These are phyloP conservation scores for Arrhopalites spinosus DNA, from an alignment of 2,888 invertebrate genomes.

Conservation along the genomic window DNA sequence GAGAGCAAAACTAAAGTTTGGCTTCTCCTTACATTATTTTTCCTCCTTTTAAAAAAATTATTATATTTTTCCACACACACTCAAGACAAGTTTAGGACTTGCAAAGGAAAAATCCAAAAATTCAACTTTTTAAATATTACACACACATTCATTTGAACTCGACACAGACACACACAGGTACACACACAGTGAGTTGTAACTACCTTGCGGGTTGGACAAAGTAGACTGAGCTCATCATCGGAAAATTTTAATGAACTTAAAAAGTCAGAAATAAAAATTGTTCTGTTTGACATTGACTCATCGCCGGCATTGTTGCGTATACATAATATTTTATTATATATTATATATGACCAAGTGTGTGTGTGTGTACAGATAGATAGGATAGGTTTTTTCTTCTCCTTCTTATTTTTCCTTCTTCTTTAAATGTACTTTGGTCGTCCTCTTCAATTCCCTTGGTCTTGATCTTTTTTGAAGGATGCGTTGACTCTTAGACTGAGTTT, in stretches of 20 bases:
- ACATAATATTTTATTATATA: no score
- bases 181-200: background rate
- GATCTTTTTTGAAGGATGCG: background rate
- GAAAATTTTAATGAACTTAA: conserved; percentile 16
- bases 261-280: conserved; percentile 15
- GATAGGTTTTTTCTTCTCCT: background rate
- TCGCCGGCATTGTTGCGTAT: background rate
- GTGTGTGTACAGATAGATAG: no score
- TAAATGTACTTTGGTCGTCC: background rate
- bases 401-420: background rate
- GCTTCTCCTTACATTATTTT: background rate
- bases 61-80: no score
- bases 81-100: background rate
- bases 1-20: background rate
- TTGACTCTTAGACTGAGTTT: conserved; percentile 7
- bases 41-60: no score
- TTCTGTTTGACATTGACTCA: conserved; percentile 8
- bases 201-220: background rate
- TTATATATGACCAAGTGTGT: no score
- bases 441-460: conserved; percentile 1
- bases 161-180: background rate
- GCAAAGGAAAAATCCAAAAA: background rate
- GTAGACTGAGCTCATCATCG: background rate
- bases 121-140: no score
- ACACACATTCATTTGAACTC: background rate